Evolutionary conservation across 2,113 vertebrate genomes (phyloP), one percentile per base, ranked within the genome.

Genomic region (Sprattus sprattus): DNA sequence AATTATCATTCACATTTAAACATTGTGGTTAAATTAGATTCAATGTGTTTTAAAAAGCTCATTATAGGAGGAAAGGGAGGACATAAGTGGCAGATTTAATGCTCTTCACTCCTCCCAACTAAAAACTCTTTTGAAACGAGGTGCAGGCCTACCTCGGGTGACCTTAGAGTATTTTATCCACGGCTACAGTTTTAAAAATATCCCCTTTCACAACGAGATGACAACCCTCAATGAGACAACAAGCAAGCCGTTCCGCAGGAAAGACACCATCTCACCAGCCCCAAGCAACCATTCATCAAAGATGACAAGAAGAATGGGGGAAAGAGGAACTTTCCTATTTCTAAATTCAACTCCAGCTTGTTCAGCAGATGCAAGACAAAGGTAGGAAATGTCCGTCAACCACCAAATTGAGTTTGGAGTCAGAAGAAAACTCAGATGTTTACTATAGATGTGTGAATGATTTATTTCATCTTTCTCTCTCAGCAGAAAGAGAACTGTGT

Each of bases 401-500:
- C 45, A 49, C 60, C 45, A 84, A 71, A 71, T 75, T 47, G 44
- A 75, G 39, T 84, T 28, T 11, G 47, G 20, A 13, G 16, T 25
- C 25, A 83, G 16, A 83, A 82, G 44, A 84, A 64, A 45, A 75
- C 45, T 45, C 22, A 45, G 45, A 84, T 84, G 45, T 84, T 60
- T 52, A 82, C 47, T n/a, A 16, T 25, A 71, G 64, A 32, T 71
- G 25, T 8, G 28, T 10, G 83, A 84, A 60, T 83, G 3, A 64
- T 64, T 64, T 46, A 60, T 83, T 83, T 45, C 54, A 64, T 83
- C 52, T 45, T 45, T 39, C 44, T 5, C 8, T 18, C 52, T 64
- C 82, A 83, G 82, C 82, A 83, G n/a, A 64, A 83, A 83, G 52
- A 50, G 11, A 60, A 22, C 54, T 60, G 0, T 22, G 18, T 60